These are phyloP conservation scores for Operophtera brumata DNA, from an alignment of 2,888 invertebrate species.

Conservation along the genomic window DNA sequence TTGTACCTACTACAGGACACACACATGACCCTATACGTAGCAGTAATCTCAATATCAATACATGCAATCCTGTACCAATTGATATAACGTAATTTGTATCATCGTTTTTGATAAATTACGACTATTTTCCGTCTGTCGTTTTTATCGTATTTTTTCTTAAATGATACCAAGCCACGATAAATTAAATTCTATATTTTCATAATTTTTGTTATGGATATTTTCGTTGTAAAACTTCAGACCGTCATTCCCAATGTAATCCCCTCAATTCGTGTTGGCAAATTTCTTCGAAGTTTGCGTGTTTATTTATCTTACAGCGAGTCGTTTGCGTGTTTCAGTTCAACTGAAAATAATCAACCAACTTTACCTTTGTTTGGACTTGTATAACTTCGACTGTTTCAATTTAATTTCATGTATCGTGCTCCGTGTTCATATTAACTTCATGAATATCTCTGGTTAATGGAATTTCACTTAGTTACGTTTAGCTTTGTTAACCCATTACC, in stretches of 20 bases:
- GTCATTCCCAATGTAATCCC: conserved; percentile 62
- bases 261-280: conserved; percentile 56
- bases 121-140: no score
- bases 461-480: conserved; percentile 20
- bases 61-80: conserved; percentile 1
- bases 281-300: conserved; percentile 73
- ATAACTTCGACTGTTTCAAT: conserved; percentile 49
- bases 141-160: conserved; percentile 33
- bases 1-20: no score
- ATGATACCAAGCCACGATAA: no score
- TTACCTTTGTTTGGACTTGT: conserved; percentile 52
- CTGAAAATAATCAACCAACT: conserved; percentile 67
- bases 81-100: conserved; percentile 23
- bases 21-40: no score
- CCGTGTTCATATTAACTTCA: conserved; percentile 27
- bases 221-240: conserved; percentile 49
- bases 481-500: conserved; percentile 7
- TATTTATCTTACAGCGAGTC: conserved; percentile 62
- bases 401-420: conserved; percentile 38
- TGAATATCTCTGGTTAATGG: conserved; percentile 28
- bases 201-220: no score
- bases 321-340: conserved; percentile 65
- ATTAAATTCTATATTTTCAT: no score
- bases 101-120: conserved; percentile 25
- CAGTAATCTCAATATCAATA: conserved; percentile 39